A percentile compares a stretch with the other conserved stretches of the same genome.
phyloP scores from a whole-genome alignment of 2,797 vertebrate species.

The Lemur catta region DNA sequence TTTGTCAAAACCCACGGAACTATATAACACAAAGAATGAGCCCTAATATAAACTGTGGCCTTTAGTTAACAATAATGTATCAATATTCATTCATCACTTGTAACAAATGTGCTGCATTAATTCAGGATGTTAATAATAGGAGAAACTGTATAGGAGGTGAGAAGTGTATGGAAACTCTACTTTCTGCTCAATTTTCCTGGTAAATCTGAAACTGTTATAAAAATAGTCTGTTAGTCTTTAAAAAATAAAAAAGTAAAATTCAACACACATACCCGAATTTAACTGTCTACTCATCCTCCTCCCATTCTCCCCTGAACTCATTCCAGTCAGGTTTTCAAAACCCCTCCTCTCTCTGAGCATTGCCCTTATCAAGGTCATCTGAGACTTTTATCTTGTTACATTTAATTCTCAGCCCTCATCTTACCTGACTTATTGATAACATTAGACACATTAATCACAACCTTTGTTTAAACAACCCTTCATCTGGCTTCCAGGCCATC shows the following conservation, averaged over 20 bases:
- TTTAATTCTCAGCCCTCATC: background rate
- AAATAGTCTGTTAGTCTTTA: background rate
- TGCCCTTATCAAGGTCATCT: background rate
- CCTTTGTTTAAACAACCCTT: background rate
- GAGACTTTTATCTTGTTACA: background rate
- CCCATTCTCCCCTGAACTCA: background rate
- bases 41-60: background rate
- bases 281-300: background rate
- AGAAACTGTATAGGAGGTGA: background rate
- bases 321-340: background rate
- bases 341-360: background rate
- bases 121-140: slow-evolving; percentile 16
- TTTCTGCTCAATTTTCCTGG: background rate
- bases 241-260: background rate
- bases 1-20: background rate
- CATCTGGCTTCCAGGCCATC: background rate
- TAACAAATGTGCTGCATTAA: background rate
- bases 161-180: background rate
- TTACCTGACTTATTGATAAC: background rate
- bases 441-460: background rate
- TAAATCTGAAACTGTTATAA: background rate
- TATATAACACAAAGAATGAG: background rate
- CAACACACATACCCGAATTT: background rate
- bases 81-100: background rate
- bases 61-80: background rate